Evolutionary conservation across 2,797 vertebrate species (phyloP).

Genomic region (Lemur catta): DNA sequence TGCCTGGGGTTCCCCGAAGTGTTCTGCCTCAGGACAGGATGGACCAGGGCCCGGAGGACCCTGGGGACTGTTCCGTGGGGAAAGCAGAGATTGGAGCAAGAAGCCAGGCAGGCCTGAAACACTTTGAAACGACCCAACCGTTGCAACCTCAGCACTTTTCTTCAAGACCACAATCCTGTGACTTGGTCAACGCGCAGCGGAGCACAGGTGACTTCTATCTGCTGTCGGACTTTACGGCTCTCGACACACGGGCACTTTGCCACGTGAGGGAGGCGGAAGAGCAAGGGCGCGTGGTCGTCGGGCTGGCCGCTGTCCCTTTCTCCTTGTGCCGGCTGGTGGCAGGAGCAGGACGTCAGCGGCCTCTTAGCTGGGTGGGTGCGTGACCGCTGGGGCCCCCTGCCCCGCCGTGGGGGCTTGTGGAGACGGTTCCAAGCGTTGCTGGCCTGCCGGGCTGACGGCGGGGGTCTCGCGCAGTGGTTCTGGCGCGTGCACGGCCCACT

Average conservation of each 20-base stretch:
- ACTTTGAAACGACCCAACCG: too few species aligned
- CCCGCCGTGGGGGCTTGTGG: background rate
- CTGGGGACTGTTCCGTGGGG: background rate
- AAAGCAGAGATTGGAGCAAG: background rate
- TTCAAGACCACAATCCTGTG: background rate
- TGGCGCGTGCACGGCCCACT: fast-evolving
- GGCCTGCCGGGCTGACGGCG: background rate
- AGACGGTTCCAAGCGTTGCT: background rate
- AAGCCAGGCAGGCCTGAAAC: background rate
- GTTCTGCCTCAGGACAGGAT: background rate
- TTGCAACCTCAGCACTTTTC: too few species aligned
- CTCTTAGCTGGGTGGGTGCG: background rate
- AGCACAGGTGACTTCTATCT: fast-evolving
- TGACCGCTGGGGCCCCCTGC: background rate
- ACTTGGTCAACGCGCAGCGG: fast-evolving
- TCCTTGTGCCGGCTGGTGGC: background rate
- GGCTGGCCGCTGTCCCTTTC: background rate
- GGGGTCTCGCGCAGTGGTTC: background rate
- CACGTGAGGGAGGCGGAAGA: fast-evolving
- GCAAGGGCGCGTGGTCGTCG: fast-evolving
- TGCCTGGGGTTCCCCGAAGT: background rate
- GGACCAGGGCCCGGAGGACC: background rate
- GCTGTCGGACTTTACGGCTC: background rate
- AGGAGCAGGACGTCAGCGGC: too few species aligned
- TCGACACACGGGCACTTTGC: fast-evolving